Evolutionary conservation across 2,888 invertebrate genomes (phyloP).

Genomic region (Lagria hirta): DNA sequence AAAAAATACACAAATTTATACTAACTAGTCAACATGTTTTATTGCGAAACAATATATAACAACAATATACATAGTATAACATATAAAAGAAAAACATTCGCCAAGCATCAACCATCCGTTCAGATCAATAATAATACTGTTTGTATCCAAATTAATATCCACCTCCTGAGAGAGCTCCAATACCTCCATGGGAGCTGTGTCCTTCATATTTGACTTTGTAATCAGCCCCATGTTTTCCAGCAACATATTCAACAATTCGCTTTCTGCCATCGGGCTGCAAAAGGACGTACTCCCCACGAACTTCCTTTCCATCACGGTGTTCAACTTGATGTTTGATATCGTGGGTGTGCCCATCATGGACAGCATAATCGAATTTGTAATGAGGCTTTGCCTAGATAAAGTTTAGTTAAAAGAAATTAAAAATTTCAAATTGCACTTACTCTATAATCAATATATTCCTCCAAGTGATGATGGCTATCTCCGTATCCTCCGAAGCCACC

Average conservation of each 20-base stretch:
- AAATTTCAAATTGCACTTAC: conserved; percentile 33
- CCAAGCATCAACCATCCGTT: conserved; percentile 10
- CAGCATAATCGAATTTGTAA: conserved; percentile 48
- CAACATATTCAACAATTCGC: conserved; percentile 48
- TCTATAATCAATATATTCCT: conserved; percentile 48
- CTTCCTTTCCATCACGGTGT: conserved; percentile 44
- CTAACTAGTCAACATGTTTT: conserved; percentile 42
- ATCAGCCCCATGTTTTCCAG: conserved; percentile 48
- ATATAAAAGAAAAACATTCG: too few species aligned
- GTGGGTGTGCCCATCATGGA: conserved; percentile 48
- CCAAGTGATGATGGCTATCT: conserved; percentile 39
- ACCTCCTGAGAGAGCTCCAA: conserved; percentile 33
- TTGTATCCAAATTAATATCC: conserved; percentile 18
- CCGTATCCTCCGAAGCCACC: conserved; percentile 21
- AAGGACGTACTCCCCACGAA: conserved; percentile 46
- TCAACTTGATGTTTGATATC: conserved; percentile 50
- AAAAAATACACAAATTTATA: too few species aligned
- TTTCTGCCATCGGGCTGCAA: conserved; percentile 49
- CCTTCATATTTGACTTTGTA: conserved; percentile 47
- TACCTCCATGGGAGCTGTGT: conserved; percentile 36
- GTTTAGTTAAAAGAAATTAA: conserved; percentile 1
- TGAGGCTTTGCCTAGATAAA: conserved; percentile 44
- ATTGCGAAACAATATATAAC: conserved; percentile 40
- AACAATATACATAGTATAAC: conserved; percentile 39
- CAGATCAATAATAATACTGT: conserved; percentile 27